Base-by-base conservation (phyloP, 2,113 vertebrate genomes). In the Tupaia tana region DNA sequence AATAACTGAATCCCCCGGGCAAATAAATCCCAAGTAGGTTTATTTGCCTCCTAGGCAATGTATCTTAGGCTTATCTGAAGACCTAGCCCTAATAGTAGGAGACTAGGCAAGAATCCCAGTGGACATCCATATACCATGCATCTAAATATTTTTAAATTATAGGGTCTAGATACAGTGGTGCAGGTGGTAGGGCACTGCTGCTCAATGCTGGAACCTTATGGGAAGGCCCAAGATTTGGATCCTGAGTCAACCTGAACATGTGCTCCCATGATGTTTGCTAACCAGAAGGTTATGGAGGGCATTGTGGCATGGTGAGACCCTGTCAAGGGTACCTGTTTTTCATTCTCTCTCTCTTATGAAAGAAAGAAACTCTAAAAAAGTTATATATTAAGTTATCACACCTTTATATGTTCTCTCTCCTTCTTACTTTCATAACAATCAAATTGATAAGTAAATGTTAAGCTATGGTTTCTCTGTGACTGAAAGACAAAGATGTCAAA, bases 381-480 rank as follows among this genome's bases (percentile, higher is more conserved):
- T 78, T 61, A 29, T 16, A 31, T 73, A 52, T 69, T 78, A 74
- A 87, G 34, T 6, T 56, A 74, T 56, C 15, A 83, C 3, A 66
- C 13, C 19, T 86, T 86, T 82, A 43, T 43, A 43, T 43, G 43
- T 43, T 43, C 43, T 56, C 1, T 56, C 15, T 92, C 20, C 7
- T 82, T 58, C 29, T 92, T 64, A 69, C 16, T 63, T 86, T 34
- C 27, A 2, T 78, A 67, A 78, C 8, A 66, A 58, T 29, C 54
- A 77, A 91, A 95, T 9, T 89, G 31, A 86, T 87, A 94, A 90
- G 63, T 66, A 56, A 18, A 64, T 67, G 0, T 78, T 73, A 95
- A 90, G 56, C n/a, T 31, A 52, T 75, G 24, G 10, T 85, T 75
- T 95, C 59, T 43, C 11, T 78, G 11, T 75, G 25, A 91, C 34